These are phyloP conservation scores for Phrynosoma blainvillii DNA, from an alignment of 2,113 vertebrate genomes.

Conservation along the genomic window DNA sequence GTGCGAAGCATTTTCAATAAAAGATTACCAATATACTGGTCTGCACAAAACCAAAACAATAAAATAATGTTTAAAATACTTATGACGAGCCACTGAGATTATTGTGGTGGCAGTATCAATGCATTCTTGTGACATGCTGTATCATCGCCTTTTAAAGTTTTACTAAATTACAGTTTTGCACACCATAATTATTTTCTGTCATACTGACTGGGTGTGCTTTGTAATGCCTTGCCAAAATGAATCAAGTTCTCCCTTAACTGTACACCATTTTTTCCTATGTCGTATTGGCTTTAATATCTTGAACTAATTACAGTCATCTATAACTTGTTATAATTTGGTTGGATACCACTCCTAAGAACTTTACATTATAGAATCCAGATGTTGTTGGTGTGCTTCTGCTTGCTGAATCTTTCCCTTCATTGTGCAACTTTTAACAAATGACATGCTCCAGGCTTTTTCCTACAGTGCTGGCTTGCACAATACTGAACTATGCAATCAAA, in stretches of 20 bases:
- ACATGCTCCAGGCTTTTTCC: not conserved
- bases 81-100: conserved; percentile 45
- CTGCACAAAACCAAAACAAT: conserved; percentile 31
- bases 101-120: conserved; percentile 56
- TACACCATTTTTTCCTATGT: conserved; percentile 41
- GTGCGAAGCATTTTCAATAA: conserved; percentile 55
- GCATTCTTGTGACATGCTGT: conserved; percentile 53
- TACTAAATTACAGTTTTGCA: conserved; percentile 68
- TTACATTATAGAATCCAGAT: conserved; percentile 1
- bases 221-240: conserved; percentile 63
- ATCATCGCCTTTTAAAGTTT: conserved; percentile 62
- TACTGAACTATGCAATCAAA: not conserved
- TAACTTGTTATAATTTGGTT: conserved; percentile 44
- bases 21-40: conserved; percentile 47
- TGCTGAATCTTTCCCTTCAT: conserved; percentile 22
- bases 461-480: not conserved
- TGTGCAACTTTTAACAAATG: not conserved
- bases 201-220: conserved; percentile 52
- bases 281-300: conserved; percentile 29
- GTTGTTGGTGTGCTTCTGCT: conserved; percentile 22
- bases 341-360: not conserved
- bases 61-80: conserved; percentile 24
- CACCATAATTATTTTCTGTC: conserved; percentile 63
- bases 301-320: conserved; percentile 49
- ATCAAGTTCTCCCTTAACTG: conserved; percentile 65